Conservation (phyloP, 2,113 vertebrate species). For the Mirounga angustirostris region DNA sequence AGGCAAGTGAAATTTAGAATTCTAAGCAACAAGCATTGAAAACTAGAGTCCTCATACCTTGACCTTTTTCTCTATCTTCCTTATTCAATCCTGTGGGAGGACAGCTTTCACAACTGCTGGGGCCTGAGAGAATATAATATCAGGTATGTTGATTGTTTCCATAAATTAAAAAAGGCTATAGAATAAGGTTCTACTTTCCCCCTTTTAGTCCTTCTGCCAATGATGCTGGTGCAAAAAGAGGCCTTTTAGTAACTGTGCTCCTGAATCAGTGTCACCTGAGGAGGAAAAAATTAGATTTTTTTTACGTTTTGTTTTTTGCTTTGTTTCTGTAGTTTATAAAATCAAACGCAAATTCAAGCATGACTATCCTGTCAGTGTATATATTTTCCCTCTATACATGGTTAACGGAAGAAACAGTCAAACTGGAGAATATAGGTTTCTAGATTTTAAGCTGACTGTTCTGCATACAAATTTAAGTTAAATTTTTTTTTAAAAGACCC, state of each 20-base stretch:
- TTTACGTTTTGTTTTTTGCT: neutral
- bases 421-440: conserved; percentile 13
- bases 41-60: conserved; percentile 37
- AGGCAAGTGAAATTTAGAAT: conserved; percentile 30
- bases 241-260: neutral
- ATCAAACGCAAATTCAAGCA: neutral
- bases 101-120: conserved; percentile 40
- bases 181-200: neutral
- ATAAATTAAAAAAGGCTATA: neutral
- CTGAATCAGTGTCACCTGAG: neutral
- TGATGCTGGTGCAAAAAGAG: neutral
- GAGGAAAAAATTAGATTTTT: neutral
- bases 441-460: conserved; percentile 25
- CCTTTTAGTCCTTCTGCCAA: neutral
- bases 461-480: conserved; percentile 38
- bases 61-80: conserved; percentile 53
- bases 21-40: neutral
- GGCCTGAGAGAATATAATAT: conserved; percentile 44
- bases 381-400: neutral
- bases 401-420: conserved; percentile 4
- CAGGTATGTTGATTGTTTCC: conserved; percentile 17
- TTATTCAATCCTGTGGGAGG: conserved; percentile 34
- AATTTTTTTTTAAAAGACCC: neutral
- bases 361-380: neutral
- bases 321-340: neutral